Evolutionary conservation across 2,888 invertebrate genomes (phyloP), one percentile per base, ranked within the genome.

Genomic region (Pogonocherus hispidulus): DNA sequence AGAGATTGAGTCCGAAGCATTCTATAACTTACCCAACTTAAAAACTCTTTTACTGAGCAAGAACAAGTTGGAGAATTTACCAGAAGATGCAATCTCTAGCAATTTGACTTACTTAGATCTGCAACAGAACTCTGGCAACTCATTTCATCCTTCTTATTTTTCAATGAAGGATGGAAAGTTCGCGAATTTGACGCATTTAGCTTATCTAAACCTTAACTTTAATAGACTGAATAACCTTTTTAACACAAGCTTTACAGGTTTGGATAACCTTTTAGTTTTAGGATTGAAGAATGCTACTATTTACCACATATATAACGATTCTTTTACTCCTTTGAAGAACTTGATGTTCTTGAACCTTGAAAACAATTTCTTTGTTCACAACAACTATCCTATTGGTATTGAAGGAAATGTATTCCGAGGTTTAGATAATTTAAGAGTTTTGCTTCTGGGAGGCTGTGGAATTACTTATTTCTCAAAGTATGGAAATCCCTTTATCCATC

Each of bases 241-340:
- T 67, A 81, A 87, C 60, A 86, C 86, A 35, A 87, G 87, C 1
- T 90, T 90, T 75, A 81, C 78, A 35, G 89, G 89, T 16, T 81
- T 90, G 69, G 78, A 81, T 18, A 86, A 87, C 73, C 81, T 90
- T 44, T 84, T 82, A 76, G 82, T 86, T 69, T 81, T 90, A 63
- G 87, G 86, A 52, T 79, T 90, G 76, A 87, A 88, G 78, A 89
- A 90, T 70, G 87, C 87, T 0, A 87, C 88, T 0, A 76, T 90
- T 46, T 88, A 84, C 75, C 82, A 85, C 47, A 87, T 90, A 16
- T 87, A 87, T 5, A 77, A 82, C 1, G 84, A 82, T 1, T 87
- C 88, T 32, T 90, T 90, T 75, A 81, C 79, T 19, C 81, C 85
- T 0, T 78, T 89, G 59, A 84, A 78, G 67, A 85, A 82, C 63